A percentile compares a stretch with the other conserved stretches of the same genome.
phyloP scores from a whole-genome alignment of 2,888 invertebrate genomes.

The Athalia circularis region DNA sequence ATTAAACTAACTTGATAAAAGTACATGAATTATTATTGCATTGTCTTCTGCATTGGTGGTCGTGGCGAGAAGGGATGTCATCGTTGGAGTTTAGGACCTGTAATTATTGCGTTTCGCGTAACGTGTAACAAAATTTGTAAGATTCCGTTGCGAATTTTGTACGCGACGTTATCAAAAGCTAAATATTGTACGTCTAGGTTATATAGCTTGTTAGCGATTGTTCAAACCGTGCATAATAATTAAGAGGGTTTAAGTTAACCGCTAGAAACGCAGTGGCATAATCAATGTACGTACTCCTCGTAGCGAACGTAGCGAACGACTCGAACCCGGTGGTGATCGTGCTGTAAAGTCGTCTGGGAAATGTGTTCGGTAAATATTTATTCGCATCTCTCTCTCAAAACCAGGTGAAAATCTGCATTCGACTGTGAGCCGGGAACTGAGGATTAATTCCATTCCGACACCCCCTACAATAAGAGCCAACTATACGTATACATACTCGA shows the following conservation, averaged over 20 bases:
- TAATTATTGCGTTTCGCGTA: too few species aligned
- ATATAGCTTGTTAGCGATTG: too few species aligned
- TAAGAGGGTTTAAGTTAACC: too few species aligned
- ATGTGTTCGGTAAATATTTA: conserved; percentile 25
- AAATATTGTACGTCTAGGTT: too few species aligned
- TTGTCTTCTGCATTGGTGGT: conserved; percentile 47
- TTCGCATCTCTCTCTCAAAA: not conserved
- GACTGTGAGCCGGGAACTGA: not conserved
- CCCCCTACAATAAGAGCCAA: too few species aligned
- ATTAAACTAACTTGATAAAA: conserved; percentile 65
- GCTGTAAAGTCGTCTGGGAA: too few species aligned
- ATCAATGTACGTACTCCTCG: too few species aligned
- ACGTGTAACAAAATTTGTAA: too few species aligned
- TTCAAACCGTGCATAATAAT: too few species aligned
- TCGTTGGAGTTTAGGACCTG: not conserved
- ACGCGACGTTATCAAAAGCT: too few species aligned
- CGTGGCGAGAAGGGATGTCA: not conserved
- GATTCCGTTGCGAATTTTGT: too few species aligned
- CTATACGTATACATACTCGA: not conserved
- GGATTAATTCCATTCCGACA: not conserved
- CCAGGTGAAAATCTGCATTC: conserved; percentile 26
- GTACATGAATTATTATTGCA: conserved; percentile 58
- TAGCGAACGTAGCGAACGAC: not conserved
- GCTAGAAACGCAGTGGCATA: too few species aligned
- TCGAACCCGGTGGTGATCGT: not conserved